Percentiles rank a stretch among this genome's conserved stretches.
Conservation (phyloP, 2,113 vertebrate genomes). For the Orycteropus afer region DNA sequence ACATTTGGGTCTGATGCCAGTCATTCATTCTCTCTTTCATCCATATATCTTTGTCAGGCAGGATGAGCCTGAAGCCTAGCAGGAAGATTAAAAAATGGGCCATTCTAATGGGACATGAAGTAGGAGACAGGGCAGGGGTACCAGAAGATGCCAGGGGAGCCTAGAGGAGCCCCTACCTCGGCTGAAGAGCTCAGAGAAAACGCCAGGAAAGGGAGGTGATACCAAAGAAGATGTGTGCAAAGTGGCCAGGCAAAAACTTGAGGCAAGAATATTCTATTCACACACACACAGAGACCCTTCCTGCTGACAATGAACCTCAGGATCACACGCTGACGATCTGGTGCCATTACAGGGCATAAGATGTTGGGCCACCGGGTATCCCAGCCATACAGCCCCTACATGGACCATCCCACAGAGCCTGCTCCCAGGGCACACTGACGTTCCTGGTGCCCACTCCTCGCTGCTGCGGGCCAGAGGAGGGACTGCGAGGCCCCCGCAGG, state of each 20-base stretch:
- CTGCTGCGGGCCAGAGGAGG: neutral
- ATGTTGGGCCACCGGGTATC: neutral
- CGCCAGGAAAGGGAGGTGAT: neutral
- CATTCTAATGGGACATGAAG: neutral
- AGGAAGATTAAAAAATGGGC: neutral
- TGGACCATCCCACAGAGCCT: neutral
- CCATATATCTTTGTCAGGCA: neutral
- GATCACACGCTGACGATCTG: neutral
- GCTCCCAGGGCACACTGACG: neutral
- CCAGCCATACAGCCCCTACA: neutral
- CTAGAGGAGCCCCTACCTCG: neutral
- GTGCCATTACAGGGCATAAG: neutral
- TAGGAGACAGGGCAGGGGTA: neutral
- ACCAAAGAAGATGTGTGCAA: neutral
- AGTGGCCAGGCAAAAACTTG: neutral
- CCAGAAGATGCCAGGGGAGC: neutral
- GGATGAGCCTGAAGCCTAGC: neutral
- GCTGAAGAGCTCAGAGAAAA: neutral
- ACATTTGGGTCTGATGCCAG: neutral
- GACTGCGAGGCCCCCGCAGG: conserved; percentile 18
- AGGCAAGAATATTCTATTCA: neutral
- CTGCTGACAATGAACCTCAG: neutral
- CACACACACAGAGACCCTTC: neutral
- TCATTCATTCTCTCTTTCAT: neutral
- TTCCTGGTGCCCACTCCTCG: neutral